Evolutionary conservation across 2,888 invertebrate genomes (phyloP).

Genomic region (Drosophila demipolita): DNA sequence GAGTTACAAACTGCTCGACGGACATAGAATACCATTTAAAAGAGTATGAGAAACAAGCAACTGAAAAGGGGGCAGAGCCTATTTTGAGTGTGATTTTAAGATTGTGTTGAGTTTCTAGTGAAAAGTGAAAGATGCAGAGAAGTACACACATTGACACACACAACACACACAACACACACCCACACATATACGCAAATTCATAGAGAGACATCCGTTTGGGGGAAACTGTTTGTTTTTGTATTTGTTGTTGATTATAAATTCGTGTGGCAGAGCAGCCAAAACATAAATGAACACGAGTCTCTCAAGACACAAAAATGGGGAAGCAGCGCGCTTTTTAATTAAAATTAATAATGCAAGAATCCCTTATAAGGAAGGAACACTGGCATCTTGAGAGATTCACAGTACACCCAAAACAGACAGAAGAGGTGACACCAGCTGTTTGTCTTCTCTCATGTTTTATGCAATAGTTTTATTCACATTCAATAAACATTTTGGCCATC

Average conservation of each 20-base stretch:
- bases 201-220: conserved; percentile 31
- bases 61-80: neutral
- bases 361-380: conserved; percentile 5
- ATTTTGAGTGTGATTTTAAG: neutral
- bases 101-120: neutral
- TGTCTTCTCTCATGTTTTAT: conserved; percentile 7
- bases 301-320: conserved; percentile 7
- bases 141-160: neutral
- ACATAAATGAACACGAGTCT: neutral
- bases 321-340: conserved; percentile 54
- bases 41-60: neutral
- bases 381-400: neutral
- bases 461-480: neutral
- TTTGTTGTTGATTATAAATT: conserved; percentile 46
- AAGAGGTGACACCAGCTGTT: neutral
- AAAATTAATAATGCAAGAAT: conserved; percentile 58
- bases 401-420: neutral
- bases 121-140: neutral
- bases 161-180: neutral
- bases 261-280: conserved; percentile 41
- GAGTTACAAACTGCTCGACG: neutral
- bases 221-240: conserved; percentile 63
- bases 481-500: neutral
- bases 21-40: neutral
- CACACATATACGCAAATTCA: neutral